A percentile compares a stretch with the other conserved stretches of the same genome.
Conservation (phyloP, 2,797 vertebrate genomes). For the Siniperca obscura region DNA sequence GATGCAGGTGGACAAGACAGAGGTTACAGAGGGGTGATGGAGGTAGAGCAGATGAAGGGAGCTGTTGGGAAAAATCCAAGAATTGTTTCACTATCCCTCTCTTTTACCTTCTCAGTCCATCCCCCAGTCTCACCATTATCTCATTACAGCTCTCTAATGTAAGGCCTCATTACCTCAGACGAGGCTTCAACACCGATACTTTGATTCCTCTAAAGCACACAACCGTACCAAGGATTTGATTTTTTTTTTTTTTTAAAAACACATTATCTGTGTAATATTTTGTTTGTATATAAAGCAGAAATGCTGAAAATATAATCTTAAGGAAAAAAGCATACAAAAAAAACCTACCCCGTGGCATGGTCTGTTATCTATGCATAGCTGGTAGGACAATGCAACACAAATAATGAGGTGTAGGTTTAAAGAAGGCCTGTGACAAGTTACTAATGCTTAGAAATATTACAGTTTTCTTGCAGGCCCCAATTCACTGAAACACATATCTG, state of each 20-base stretch:
- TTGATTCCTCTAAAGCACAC: slow-evolving; percentile 12
- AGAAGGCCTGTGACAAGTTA: not conserved
- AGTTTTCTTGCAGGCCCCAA: not conserved
- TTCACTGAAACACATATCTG: slow-evolving; percentile 9
- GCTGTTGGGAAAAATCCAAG: slow-evolving; percentile 20
- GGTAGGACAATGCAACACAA: not conserved
- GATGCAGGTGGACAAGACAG: slow-evolving; percentile 9
- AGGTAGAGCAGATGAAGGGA: not conserved
- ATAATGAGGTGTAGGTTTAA: not conserved
- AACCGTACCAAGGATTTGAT: not conserved
- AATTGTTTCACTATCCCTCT: slow-evolving; percentile 22
- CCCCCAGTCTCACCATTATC: slow-evolving; percentile 30
- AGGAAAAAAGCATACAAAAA: too few species aligned
- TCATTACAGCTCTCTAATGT: slow-evolving; percentile 20
- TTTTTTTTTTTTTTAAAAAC: not conserved
- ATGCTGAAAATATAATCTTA: too few species aligned
- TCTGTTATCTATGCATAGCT: not conserved
- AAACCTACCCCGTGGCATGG: not conserved
- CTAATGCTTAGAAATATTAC: not conserved
- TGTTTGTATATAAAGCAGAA: not conserved
- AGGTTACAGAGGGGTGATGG: slow-evolving; percentile 6
- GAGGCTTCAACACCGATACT: slow-evolving; percentile 17
- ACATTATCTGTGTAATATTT: slow-evolving; percentile 1
- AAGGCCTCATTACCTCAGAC: slow-evolving; percentile 55
- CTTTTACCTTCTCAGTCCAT: slow-evolving; percentile 36